phyloP scores from a whole-genome alignment of 2,113 vertebrate genomes.

The Turnix velox region DNA sequence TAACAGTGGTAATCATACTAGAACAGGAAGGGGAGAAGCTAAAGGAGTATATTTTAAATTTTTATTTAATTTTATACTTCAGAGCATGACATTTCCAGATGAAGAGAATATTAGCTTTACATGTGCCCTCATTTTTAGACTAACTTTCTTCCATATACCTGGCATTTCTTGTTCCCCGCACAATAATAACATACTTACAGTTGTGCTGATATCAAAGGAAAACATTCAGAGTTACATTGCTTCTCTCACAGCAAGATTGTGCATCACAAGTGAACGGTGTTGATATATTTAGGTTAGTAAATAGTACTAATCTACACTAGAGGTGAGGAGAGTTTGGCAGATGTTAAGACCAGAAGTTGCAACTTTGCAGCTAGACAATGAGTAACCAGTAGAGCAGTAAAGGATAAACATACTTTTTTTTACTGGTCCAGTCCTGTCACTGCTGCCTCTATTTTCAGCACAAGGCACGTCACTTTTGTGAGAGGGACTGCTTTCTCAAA shows the following conservation, averaged over 20 bases:
- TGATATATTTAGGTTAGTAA: not conserved
- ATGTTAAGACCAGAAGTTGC: not conserved
- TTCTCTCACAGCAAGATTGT: not conserved
- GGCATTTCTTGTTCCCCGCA: not conserved
- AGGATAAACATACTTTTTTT: not conserved
- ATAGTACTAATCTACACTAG: not conserved
- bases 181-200: not conserved
- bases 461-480: not conserved
- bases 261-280: not conserved
- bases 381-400: not conserved
- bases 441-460: not conserved
- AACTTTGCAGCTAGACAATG: not conserved
- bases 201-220: not conserved
- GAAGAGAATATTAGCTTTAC: not conserved
- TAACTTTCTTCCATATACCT: not conserved
- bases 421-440: not conserved
- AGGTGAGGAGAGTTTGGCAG: not conserved
- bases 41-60: accelerated
- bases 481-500: not conserved
- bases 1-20: not conserved
- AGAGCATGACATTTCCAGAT: not conserved
- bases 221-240: not conserved
- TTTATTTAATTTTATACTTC: not conserved
- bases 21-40: accelerated
- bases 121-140: not conserved